A percentile compares a stretch with the other conserved stretches of the same genome.
Evolutionary conservation across 2,888 invertebrate species (phyloP).

Genomic region (Volucella bombylans): DNA sequence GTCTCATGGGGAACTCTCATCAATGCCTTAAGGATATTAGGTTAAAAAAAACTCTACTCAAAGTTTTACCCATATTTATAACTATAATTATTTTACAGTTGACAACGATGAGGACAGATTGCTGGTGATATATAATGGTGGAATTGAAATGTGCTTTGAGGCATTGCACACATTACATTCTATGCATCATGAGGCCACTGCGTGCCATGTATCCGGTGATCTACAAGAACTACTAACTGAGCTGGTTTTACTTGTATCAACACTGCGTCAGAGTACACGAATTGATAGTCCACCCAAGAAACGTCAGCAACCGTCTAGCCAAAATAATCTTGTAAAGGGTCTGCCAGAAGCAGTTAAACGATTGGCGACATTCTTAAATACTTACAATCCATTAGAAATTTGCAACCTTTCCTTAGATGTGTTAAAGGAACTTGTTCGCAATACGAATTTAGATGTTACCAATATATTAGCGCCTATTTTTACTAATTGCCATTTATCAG

Average conservation of each 20-base stretch:
- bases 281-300: constrained; percentile 81
- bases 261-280: constrained; percentile 86
- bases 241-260: constrained; percentile 88
- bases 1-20: constrained; percentile 97
- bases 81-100: constrained; percentile 82
- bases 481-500: constrained; percentile 91
- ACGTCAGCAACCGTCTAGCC: constrained; percentile 79
- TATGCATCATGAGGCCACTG: constrained; percentile 96
- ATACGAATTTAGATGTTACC: constrained; percentile 83
- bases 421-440: constrained; percentile 81
- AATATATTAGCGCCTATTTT: constrained; percentile 92
- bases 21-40: constrained; percentile 92
- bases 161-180: constrained; percentile 95
- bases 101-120: constrained; percentile 94
- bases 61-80: not conserved
- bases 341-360: constrained; percentile 94
- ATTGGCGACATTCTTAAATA: constrained; percentile 92
- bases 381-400: constrained; percentile 93
- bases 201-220: constrained; percentile 92
- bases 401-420: constrained; percentile 90
- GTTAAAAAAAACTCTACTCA: constrained; percentile 70
- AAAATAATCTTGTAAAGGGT: constrained; percentile 87
- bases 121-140: constrained; percentile 94
- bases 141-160: constrained; percentile 87
- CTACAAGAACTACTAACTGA: constrained; percentile 92